A percentile compares a stretch with the other conserved stretches of the same genome.
phyloP scores from a whole-genome alignment of 2,797 vertebrate genomes.

The Gallinago solitaria region DNA sequence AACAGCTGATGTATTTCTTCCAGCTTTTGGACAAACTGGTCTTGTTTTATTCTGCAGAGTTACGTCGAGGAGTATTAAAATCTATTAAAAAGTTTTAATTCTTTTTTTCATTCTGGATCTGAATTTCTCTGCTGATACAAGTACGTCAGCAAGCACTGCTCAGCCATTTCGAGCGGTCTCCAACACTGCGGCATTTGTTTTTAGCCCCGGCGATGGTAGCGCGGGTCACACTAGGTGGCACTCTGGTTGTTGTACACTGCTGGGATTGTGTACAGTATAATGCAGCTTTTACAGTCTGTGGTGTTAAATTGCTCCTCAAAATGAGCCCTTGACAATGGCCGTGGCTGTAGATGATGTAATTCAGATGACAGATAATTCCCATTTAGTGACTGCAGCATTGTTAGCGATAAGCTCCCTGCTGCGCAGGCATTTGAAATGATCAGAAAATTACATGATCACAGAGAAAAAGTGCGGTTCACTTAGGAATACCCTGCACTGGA shows the following conservation, averaged over 20 bases:
- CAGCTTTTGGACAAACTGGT: neutral
- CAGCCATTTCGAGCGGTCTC: neutral
- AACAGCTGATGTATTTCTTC: neutral
- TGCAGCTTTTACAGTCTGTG: neutral
- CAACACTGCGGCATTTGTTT: neutral
- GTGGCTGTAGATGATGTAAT: constrained; percentile 47
- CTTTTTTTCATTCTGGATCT: neutral
- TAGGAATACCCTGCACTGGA: neutral
- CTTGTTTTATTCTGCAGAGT: neutral
- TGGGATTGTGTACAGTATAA: constrained; percentile 10
- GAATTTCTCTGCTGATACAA: neutral
- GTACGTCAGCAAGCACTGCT: neutral
- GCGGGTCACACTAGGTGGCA: constrained; percentile 68
- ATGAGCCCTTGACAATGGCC: constrained; percentile 13
- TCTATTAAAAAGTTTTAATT: neutral
- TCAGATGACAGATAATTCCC: constrained; percentile 43
- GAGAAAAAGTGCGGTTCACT: neutral
- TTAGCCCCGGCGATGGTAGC: neutral
- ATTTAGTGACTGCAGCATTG: constrained; percentile 39
- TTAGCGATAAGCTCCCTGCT: neutral
- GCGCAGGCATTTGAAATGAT: neutral
- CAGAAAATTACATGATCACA: neutral
- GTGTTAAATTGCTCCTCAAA: constrained; percentile 25
- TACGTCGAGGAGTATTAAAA: neutral
- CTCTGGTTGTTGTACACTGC: constrained; percentile 34